phyloP scores from a whole-genome alignment of 2,888 invertebrate genomes.

The Choreutis nemorana region DNA sequence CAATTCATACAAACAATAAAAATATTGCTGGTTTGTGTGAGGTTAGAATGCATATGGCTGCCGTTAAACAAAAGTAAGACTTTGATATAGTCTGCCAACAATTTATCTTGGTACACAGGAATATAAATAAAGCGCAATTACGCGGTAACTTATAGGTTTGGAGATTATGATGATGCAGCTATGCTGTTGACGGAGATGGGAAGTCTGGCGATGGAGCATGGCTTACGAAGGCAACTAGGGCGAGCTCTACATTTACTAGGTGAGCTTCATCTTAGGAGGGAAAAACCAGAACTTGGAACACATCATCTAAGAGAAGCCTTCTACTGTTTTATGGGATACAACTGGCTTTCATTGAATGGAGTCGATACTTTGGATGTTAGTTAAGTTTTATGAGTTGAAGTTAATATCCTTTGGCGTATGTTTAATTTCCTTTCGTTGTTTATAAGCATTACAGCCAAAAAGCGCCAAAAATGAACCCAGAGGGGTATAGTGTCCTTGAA shows the following conservation, averaged over 20 bases:
- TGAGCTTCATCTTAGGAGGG: constrained; percentile 44
- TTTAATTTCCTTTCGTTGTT: constrained; percentile 4
- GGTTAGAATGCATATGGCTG: constrained; percentile 58
- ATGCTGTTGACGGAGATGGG: constrained; percentile 52
- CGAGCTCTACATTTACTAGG: constrained; percentile 48
- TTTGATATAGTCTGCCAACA: too few relatives aligned
- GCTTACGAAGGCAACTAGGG: constrained; percentile 37
- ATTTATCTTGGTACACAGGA: neutral
- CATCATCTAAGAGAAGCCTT: constrained; percentile 51
- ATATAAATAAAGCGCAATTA: neutral
- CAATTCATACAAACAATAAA: constrained; percentile 34
- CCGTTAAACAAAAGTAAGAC: constrained; percentile 57
- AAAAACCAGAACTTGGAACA: constrained; percentile 47
- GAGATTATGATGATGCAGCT: constrained; percentile 39
- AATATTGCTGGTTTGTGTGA: constrained; percentile 56
- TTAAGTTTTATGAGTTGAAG: too few relatives aligned
- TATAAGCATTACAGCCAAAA: constrained; percentile 6
- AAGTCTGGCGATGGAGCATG: constrained; percentile 39
- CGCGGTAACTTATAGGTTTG: constrained; percentile 29
- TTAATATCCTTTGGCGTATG: too few relatives aligned
- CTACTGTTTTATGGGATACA: constrained; percentile 46
- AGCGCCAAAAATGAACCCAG: constrained; percentile 4
- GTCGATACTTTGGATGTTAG: constrained; percentile 2
- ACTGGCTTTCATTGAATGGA: constrained; percentile 27
- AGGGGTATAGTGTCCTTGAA: constrained; percentile 17